phyloP scores from a whole-genome alignment of 2,113 vertebrate genomes.

The crab-eating macaque (Macaca fascicularis) region T2T-MFA8v1.1 NC_088388.1:20307501-20308000 shows the following conservation, averaged over 20 bases:
- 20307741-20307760: not conserved
- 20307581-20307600: not conserved
- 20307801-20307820: slow-evolving; percentile 52
- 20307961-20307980: slow-evolving; percentile 62
- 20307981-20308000: slow-evolving; percentile 37
- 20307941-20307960: not conserved
- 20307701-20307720: not conserved
- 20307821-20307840: slow-evolving; percentile 34
- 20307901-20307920: not conserved
- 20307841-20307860: slow-evolving; percentile 8
- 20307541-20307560: not conserved
- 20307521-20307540: not conserved
- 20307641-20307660: not conserved
- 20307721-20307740: not conserved
- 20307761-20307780: not conserved
- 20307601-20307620: not conserved
- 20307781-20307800: not conserved
- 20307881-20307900: slow-evolving; percentile 17
- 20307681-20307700: not conserved
- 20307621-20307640: not conserved
- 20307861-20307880: not conserved
- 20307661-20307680: accelerated
- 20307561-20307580: not conserved
- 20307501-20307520: not conserved
- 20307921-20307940: not conserved